These are phyloP conservation scores for Lamprotornis superbus DNA, from an alignment of 2,113 vertebrate genomes.

Conservation along the genomic window DNA sequence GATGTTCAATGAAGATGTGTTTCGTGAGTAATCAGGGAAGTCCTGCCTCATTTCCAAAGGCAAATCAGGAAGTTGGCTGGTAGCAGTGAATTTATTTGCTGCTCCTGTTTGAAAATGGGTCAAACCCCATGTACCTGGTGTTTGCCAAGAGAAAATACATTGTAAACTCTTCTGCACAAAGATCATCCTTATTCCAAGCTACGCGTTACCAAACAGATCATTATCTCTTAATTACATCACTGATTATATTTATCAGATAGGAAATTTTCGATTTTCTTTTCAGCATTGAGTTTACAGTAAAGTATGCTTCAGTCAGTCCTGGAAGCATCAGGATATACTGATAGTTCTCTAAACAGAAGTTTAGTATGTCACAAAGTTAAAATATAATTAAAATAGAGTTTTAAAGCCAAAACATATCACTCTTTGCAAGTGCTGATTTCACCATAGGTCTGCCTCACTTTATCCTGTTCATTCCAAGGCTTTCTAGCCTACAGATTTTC, in stretches of 20 bases:
- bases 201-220: background rate
- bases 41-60: background rate
- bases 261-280: background rate
- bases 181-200: background rate
- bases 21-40: background rate
- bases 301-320: background rate
- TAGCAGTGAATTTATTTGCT: background rate
- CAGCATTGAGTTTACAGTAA: background rate
- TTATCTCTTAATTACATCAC: background rate
- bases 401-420: background rate
- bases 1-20: fast-evolving
- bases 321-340: background rate
- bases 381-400: background rate
- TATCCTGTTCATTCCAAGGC: background rate
- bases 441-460: background rate
- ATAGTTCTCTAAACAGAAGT: background rate
- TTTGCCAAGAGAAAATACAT: background rate
- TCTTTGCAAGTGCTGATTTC: background rate
- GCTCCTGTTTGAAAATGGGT: background rate
- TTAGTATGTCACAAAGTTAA: background rate
- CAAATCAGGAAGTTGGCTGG: background rate
- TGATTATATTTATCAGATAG: background rate
- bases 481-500: background rate
- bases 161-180: background rate
- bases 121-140: background rate